Evolutionary conservation across 2,888 invertebrate species (phyloP), one percentile per base, ranked within the genome.

Genomic region (Drosophila recens): DNA sequence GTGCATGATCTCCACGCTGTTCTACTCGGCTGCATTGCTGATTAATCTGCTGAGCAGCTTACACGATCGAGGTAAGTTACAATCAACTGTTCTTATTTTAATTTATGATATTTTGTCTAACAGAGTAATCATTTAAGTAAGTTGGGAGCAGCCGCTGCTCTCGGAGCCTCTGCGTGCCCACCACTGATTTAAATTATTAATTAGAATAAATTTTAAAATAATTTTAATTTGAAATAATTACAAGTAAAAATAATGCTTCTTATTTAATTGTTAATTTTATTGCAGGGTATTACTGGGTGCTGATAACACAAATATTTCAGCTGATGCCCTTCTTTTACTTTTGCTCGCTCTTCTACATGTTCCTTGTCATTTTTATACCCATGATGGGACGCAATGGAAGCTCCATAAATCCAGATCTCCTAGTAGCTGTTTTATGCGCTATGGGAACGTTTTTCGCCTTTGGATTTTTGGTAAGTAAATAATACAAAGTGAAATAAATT

Each of bases 351-450:
- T 91, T 93, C 51, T 90, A 93, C 69, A 92, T 92, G 23, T 91
- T 94, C 20, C 91, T 93, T 11, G 90, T 91, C 23, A 92, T 94
- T 51, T 93, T 95, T 67, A 93, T 95, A 38, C 95, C 95, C 1
- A 94, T 95, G 78, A 93, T 94, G 93, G 95, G 94, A 0, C 91
- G 95, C 5, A 90, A 92, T 59, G 95, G 94, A 2, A 90, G 93
- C 4, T 84, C 89, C 4, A 72, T 90, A 0, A 93, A 94, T 82
- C 94, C 95, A 0, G 95, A 95, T 84, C 73, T 94, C 1, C 77
- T 94, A 10, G 92, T 95, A 52, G 93, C 93, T 1, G 73, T 91
- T 2, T 56, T 94, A 2, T 92, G 91, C 36, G 78, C 85, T 4
- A 0, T 90, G 11, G 87, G 90, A 20, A 85, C 90, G 0, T 73